Conservation (phyloP, 2,113 vertebrate species). For the Parotia lawesii region DNA sequence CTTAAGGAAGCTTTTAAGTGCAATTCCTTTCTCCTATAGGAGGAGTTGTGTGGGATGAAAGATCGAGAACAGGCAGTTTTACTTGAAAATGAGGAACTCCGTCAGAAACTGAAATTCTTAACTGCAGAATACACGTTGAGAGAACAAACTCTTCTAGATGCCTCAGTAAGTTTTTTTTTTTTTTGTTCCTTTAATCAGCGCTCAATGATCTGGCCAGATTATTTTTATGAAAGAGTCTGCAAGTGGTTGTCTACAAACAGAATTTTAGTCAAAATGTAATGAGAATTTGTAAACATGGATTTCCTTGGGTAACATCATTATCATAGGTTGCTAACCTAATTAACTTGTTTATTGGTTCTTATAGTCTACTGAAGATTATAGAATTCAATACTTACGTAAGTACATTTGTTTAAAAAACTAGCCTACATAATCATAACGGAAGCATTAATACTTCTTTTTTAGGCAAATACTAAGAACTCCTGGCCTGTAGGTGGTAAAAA, state of each 20-base stretch:
- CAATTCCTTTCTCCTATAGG: slow-evolving; percentile 70
- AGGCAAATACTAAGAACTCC: slow-evolving; percentile 59
- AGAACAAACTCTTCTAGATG: slow-evolving; percentile 74
- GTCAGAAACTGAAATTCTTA: slow-evolving; percentile 76
- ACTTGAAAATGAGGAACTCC: slow-evolving; percentile 87
- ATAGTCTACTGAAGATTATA: neutral
- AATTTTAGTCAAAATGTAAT: neutral
- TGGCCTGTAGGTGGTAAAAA: slow-evolving; percentile 1
- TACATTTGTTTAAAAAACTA: neutral
- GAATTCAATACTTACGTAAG: neutral
- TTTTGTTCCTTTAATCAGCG: neutral
- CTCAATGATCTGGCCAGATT: neutral
- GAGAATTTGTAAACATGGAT: neutral
- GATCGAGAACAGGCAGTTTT: slow-evolving; percentile 77
- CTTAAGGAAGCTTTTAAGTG: neutral
- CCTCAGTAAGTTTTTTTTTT: slow-evolving; percentile 63
- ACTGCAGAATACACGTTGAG: slow-evolving; percentile 70
- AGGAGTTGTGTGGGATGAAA: slow-evolving; percentile 86
- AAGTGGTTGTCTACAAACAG: neutral
- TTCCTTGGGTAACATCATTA: neutral
- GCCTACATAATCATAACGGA: neutral
- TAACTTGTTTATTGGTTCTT: neutral
- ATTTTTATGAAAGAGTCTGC: neutral
- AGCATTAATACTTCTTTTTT: slow-evolving; percentile 40
- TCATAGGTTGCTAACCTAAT: neutral